Base-by-base conservation (phyloP, 2,797 vertebrate species). In the Lophotriccus pileatus region DNA sequence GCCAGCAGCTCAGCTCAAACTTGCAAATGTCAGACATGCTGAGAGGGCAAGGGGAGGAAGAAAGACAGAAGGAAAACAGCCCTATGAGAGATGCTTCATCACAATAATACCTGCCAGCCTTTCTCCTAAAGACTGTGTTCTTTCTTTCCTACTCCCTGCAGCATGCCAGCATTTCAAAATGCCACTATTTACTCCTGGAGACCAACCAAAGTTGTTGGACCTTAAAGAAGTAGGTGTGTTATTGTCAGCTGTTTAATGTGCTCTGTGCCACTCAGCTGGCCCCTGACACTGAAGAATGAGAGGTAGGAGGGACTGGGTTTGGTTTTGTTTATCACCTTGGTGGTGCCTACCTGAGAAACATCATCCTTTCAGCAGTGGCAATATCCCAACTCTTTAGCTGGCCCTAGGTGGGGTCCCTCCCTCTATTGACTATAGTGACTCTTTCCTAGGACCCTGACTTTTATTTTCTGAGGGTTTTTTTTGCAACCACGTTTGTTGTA, bases 11-110 rank as follows among this genome's bases (percentile, higher is more conserved):
- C 62, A 69, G n/a, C 46, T 76, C 55, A 79, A 50, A 70, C 58
- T 74, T 66, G 39, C 11, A 89, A 88, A 73, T 72, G 46, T 84
- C 78, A 89, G 50, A n/a, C 59, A 5, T 44, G 59, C 73, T 86
- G 90, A 68, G 92, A 89, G 62, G 70, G 50, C 62, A 75, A 21
- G 49, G 69, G 72, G 79, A 85, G 64, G 90, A 85, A 89, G 36
- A 44, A 80, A 93, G 47, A 41, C 39, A 84, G 72, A 66, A 78
- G 32, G 36, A 85, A 90, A 93, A 89, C 20, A 87, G 46, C 41
- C 47, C 46, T 63, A 39, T 19, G 56, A 67, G 28, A 46, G 23
- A 87, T 27, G 25, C 8, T 67, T 77, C 49, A 44, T 50, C 75
- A 77, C 27, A 87, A 17, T 50, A 94, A 87, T 22, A 93, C 76